These are phyloP conservation scores for Strix uralensis DNA, from an alignment of 2,113 vertebrate species.

Conservation along the genomic window DNA sequence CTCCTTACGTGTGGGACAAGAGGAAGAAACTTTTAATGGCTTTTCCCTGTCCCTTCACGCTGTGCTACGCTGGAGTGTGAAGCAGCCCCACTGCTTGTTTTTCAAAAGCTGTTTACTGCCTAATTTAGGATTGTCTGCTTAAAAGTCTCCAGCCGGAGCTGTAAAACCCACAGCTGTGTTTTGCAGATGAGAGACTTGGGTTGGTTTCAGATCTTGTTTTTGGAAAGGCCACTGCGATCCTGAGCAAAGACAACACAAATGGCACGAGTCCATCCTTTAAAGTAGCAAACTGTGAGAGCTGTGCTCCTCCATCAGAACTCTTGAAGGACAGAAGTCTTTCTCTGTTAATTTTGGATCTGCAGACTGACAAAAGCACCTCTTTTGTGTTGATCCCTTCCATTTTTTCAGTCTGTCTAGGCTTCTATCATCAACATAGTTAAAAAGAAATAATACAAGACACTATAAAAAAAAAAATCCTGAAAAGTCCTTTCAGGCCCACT, in stretches of 20 bases:
- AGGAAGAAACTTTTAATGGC: background rate
- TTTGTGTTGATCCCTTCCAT: background rate
- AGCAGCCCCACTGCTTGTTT: background rate
- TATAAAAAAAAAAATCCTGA: background rate
- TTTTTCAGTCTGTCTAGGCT: background rate
- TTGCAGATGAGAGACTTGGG: background rate
- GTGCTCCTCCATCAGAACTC: background rate
- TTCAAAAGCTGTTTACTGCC: background rate
- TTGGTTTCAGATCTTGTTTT: background rate
- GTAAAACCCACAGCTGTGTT: background rate
- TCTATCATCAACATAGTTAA: background rate
- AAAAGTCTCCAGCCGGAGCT: background rate
- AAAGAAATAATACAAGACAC: background rate
- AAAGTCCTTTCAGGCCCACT: background rate
- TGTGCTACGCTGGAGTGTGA: accelerated
- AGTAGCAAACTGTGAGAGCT: accelerated
- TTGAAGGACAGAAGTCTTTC: background rate
- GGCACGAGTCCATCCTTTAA: background rate
- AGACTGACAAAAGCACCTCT: background rate
- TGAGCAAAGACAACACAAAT: background rate
- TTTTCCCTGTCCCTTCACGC: background rate
- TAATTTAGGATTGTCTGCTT: accelerated
- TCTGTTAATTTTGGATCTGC: background rate
- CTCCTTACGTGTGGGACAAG: accelerated
- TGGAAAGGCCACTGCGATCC: background rate